phyloP scores from a whole-genome alignment of 2,113 vertebrate species.

The Melanocharis versteri region DNA sequence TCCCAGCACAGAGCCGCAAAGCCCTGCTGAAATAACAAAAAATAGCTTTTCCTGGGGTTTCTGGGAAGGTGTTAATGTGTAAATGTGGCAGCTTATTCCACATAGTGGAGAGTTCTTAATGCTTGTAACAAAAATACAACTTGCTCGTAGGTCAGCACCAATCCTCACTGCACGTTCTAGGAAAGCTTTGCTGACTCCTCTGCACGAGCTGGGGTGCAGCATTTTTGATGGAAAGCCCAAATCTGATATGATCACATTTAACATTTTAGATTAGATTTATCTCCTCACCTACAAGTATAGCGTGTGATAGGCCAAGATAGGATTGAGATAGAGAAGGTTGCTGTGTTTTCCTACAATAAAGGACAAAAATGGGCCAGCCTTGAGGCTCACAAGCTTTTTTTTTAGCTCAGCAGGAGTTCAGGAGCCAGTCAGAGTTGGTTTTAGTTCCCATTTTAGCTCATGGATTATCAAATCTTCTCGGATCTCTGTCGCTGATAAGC shows the following conservation, averaged over 20 bases:
- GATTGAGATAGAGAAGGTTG: neutral
- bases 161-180: neutral
- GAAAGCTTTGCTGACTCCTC: neutral
- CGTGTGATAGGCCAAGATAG: neutral
- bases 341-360: neutral
- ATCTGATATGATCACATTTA: neutral
- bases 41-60: neutral
- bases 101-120: neutral
- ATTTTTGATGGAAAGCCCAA: neutral
- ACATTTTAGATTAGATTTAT: neutral
- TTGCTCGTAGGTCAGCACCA: neutral
- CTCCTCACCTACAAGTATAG: neutral
- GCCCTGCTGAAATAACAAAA: neutral
- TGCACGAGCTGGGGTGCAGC: neutral
- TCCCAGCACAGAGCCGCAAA: neutral
- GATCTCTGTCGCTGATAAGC: neutral
- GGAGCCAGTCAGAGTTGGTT: neutral
- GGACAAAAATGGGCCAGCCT: neutral
- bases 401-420: neutral
- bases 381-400: neutral
- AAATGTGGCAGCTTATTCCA: neutral
- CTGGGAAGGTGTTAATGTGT: neutral
- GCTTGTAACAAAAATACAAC: neutral
- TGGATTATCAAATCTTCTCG: neutral
- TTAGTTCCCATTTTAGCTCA: neutral